phyloP scores from a whole-genome alignment of 2,888 invertebrate species.

The Ectropis crepuscularia region DNA sequence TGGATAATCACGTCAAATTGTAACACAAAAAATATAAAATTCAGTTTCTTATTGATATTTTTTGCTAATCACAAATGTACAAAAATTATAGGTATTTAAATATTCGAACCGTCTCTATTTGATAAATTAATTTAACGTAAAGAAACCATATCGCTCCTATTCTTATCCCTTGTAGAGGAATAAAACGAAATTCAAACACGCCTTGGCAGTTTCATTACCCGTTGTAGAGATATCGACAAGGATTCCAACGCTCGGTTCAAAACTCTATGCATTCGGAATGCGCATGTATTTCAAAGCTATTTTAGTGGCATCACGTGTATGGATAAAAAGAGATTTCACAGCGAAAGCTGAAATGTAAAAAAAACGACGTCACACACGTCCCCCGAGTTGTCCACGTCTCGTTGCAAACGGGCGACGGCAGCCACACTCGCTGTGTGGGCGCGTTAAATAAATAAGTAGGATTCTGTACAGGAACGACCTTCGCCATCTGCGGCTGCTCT shows the following conservation, averaged over 20 bases:
- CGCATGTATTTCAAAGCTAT: constrained; percentile 38
- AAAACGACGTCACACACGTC: constrained; percentile 28
- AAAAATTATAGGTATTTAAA: too few relatives aligned
- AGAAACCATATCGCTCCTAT: too few relatives aligned
- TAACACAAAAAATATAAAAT: too few relatives aligned
- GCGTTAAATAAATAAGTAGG: constrained; percentile 75
- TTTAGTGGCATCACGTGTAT: constrained; percentile 38
- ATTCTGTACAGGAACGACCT: constrained; percentile 69
- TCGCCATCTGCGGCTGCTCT: constrained; percentile 74
- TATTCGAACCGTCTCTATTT: too few relatives aligned
- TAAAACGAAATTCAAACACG: too few relatives aligned
- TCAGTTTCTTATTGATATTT: too few relatives aligned
- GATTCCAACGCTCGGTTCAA: background rate
- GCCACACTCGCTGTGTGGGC: constrained; percentile 58
- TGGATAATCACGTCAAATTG: too few relatives aligned
- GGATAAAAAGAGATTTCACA: constrained; percentile 34
- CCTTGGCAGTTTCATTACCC: too few relatives aligned
- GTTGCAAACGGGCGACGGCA: constrained; percentile 52
- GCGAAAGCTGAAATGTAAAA: constrained; percentile 39
- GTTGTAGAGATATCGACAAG: too few relatives aligned
- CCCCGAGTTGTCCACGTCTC: constrained; percentile 49
- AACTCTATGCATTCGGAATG: constrained; percentile 10
- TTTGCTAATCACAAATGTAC: too few relatives aligned
- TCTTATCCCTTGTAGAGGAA: too few relatives aligned
- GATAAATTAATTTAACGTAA: too few relatives aligned